Evolutionary conservation across 2,888 invertebrate species (phyloP), one percentile per base, ranked within the genome.

Genomic region (Anorthoa munda): DNA sequence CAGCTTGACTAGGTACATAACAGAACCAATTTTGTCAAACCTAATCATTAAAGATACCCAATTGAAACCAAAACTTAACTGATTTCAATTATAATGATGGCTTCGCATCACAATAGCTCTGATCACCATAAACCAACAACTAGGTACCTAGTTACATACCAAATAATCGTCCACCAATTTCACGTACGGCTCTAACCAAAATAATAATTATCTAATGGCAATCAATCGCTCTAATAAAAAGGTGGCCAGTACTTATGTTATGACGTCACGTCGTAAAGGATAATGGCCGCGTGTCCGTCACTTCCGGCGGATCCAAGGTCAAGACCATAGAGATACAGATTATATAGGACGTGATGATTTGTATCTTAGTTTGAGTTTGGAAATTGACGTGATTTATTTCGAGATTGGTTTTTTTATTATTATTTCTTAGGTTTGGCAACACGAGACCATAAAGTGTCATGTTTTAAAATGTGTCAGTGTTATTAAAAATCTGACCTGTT

Each of bases 261-360:
- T 80, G 74, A 73, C 79, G 69, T 81, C 66, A 72, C 73, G 66
- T 66, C 81, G 66, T 81, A 79, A 82, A 86, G 81, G 82, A 88
- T 87, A 86, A 90, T 84, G 77, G 82, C 75, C 75, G 69, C 51
- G 72, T 77, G 66, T 73, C 61, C 75, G 75, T 85, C 86, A 88
- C 75, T 89, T 89, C 90, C 90, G 83, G 85, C 46, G 77, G 72
- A 77, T 75, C 67, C 87, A 89, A 90, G 89, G 90, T 87, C 89
- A 88, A 83, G 80, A 78, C 82, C 66, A 69, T 55, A 72, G 46
- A 61, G 26, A 61, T 18, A 65, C 55, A 72, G 64, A 80, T 77
- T 72, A 39, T 76, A 53, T 45, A 65, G 21, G 23, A 65, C 77
- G 59, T 72, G 72, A 26, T 60, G 64, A 65, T 81, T 53, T 26